Conservation (phyloP, 2,888 invertebrate species). For the Furcula furcula region DNA sequence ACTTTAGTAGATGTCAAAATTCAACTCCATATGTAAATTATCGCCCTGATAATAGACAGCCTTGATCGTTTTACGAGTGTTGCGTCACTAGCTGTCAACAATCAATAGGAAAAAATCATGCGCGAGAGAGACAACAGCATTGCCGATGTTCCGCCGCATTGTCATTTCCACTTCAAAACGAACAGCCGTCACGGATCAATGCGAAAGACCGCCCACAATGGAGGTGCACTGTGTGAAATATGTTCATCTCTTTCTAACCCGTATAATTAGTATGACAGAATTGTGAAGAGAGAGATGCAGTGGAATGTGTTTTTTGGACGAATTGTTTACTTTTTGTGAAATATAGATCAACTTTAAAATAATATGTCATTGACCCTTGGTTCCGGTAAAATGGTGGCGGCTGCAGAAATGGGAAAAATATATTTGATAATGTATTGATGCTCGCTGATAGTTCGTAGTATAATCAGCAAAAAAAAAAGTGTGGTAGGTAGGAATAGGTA, state of each 20-base stretch:
- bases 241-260: conserved; percentile 48
- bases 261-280: conserved; percentile 10
- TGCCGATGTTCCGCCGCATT: conserved; percentile 34
- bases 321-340: conserved; percentile 66
- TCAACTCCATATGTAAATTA: conserved; percentile 38
- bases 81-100: conserved; percentile 61
- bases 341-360: conserved; percentile 76
- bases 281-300: conserved; percentile 40
- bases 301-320: conserved; percentile 46
- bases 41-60: conserved; percentile 39
- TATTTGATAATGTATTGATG: conserved; percentile 12
- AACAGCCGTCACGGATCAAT: conserved; percentile 71
- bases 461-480: no score
- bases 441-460: no score
- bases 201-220: conserved; percentile 71
- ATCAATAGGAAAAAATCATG: conserved; percentile 51
- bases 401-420: conserved; percentile 29
- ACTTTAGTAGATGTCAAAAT: conserved; percentile 20
- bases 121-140: conserved; percentile 53
- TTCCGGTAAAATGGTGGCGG: conserved; percentile 43
- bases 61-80: conserved; percentile 51
- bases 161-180: conserved; percentile 68
- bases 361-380: conserved; percentile 68
- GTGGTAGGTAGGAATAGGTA: no score
- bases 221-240: conserved; percentile 35